phyloP scores from a whole-genome alignment of 2,113 vertebrate species.

The Callocephalon fimbriatum region DNA sequence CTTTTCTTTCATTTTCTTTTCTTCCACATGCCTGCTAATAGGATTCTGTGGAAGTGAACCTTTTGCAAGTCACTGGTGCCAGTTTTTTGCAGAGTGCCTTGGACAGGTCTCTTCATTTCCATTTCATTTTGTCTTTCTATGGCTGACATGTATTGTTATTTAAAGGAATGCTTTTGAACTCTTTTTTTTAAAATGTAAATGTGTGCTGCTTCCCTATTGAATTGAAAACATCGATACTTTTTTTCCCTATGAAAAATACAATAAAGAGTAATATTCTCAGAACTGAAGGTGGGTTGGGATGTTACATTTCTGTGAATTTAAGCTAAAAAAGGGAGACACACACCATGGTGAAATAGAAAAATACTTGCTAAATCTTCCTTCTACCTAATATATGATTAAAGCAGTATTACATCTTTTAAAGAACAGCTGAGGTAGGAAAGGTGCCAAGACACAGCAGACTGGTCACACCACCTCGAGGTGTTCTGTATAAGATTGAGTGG shows the following conservation, averaged over 20 bases:
- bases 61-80: background rate
- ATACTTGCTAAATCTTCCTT: background rate
- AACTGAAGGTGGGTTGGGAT: background rate
- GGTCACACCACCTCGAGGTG: background rate
- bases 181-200: slow-evolving; percentile 10
- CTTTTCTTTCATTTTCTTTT: background rate
- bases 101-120: background rate
- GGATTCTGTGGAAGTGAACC: background rate
- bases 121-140: background rate
- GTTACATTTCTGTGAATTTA: background rate
- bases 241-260: background rate
- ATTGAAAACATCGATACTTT: background rate
- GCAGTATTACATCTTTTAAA: background rate
- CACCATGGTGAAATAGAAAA: background rate
- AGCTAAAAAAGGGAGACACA: background rate
- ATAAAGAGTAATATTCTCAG: background rate
- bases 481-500: background rate
- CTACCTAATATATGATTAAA: background rate
- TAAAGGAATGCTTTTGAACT: slow-evolving; percentile 4
- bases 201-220: background rate
- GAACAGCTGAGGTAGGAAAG: background rate
- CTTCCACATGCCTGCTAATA: background rate
- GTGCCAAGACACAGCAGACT: background rate
- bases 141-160: background rate
- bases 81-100: background rate